phyloP scores from a whole-genome alignment of 2,113 vertebrate genomes.

The Oncorhynchus gorbuscha region DNA sequence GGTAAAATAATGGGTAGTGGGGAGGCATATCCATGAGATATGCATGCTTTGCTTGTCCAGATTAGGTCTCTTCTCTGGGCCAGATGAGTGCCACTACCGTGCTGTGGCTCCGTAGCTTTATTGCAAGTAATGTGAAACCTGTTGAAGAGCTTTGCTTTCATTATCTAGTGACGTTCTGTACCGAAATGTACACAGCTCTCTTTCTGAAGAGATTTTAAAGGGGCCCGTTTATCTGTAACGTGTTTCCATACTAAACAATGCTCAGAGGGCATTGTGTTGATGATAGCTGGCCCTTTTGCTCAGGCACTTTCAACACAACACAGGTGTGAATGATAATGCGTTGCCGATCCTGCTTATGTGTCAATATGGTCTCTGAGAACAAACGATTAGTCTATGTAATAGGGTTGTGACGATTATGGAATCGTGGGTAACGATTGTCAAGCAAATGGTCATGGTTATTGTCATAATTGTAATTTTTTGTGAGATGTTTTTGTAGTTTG shows the following conservation, averaged over 20 bases:
- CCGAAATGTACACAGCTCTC: not conserved
- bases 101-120: no score
- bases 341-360: no score
- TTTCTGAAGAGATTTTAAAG: not conserved
- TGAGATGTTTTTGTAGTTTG: not conserved
- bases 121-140: no score
- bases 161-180: no score
- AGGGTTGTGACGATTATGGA: no score
- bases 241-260: not conserved
- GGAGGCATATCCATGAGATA: conserved; percentile 8
- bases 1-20: conserved; percentile 13
- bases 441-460: not conserved
- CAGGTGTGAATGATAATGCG: no score
- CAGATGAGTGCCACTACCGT: conserved; percentile 10
- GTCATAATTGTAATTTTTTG: not conserved
- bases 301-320: no score
- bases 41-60: conserved; percentile 16
- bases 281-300: no score
- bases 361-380: no score
- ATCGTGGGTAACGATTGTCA: not conserved
- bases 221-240: not conserved
- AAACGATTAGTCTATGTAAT: no score
- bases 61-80: conserved; percentile 6
- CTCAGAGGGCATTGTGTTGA: no score
- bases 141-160: not conserved